Percentiles rank a stretch among this genome's conserved stretches.
Evolutionary conservation across 1,140 invertebrate genomes (phyloP).

Genomic region (Drosophila nigrodunni): DNA sequence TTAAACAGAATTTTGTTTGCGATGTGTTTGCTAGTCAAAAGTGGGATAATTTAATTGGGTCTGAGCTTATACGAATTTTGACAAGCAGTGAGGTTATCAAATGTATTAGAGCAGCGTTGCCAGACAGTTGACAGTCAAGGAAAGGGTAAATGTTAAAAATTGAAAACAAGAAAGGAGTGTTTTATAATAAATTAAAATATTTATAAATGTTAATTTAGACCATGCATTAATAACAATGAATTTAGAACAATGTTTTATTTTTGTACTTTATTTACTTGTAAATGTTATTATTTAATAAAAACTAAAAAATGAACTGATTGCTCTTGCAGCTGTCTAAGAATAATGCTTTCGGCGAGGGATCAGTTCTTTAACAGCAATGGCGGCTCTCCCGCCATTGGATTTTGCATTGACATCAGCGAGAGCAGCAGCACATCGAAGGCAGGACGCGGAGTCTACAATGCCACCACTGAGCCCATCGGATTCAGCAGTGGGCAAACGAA

Average conservation of each 20-base stretch:
- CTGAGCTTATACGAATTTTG: not conserved
- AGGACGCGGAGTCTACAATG: conserved; percentile 66
- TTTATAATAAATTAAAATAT: too few relatives aligned
- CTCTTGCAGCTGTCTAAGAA: conserved; percentile 47
- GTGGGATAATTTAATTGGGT: not conserved
- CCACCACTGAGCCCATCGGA: conserved; percentile 74
- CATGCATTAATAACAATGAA: too few relatives aligned
- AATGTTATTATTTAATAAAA: too few relatives aligned
- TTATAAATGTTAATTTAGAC: too few relatives aligned
- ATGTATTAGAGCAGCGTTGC: too few relatives aligned
- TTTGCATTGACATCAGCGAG: conserved; percentile 69
- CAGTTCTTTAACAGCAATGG: conserved; percentile 68
- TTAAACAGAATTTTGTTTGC: not conserved
- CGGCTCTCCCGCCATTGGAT: conserved; percentile 62
- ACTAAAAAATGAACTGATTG: not conserved
- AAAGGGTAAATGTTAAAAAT: too few relatives aligned
- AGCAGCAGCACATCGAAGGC: conserved; percentile 31
- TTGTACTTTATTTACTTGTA: too few relatives aligned
- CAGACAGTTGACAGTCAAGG: too few relatives aligned
- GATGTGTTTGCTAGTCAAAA: not conserved
- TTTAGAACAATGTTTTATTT: too few relatives aligned
- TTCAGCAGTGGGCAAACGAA: conserved; percentile 45
- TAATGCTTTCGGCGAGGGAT: conserved; percentile 73
- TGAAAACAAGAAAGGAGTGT: too few relatives aligned
- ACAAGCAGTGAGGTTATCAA: too few relatives aligned